Evolutionary conservation across 2,797 vertebrate genomes (phyloP), one percentile per base, ranked within the genome.

Genomic region (Phyllotis vaccarum): DNA sequence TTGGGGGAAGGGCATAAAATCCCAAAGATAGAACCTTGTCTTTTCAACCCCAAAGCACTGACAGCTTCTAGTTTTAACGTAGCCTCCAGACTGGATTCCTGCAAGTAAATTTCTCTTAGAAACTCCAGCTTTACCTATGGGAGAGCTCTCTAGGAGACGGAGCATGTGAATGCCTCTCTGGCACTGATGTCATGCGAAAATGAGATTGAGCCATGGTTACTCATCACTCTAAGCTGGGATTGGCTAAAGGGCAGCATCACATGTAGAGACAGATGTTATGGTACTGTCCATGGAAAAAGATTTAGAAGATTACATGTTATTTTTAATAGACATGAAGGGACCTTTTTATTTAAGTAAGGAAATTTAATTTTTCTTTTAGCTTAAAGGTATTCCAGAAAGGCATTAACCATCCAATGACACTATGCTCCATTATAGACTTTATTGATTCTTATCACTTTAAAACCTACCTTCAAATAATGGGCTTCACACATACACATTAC

Each of bases 21-120:
- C 82, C 40, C 92, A 91, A 95, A 97, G 97, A 97, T 95, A 96
- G 98, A 98, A 97, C n/a, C 2, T 86, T 40, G 70, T 62, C 89
- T 96, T 97, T 95, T 96, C 79, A 95, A 90, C 40, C 34, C 68
- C 56, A 40, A 43, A 96, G 80, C 49, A 70, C 75, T 54, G 31
- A 88, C 81, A 92, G 79, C 72, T 88, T 95, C 64, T 16, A 80
- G 79, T 60, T 46, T 60, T 72, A n/a, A 72, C 1, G 78, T 66
- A 62, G 22, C 89, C 58, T 46, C 49, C n/a, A 89, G 68, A 91
- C 24, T 95, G 81, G 75, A 94, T 82, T 94, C 87, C 24, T 78
- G 40, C 58, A 92, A 94, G 90, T 82, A 86, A 75, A 46, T 96
- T 93, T 91, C 43, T 90, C 90, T 83, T 5, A 88, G 82, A 96